Conservation (phyloP, 2,113 vertebrate species). For the Romanogobio albipinnatus region DNA sequence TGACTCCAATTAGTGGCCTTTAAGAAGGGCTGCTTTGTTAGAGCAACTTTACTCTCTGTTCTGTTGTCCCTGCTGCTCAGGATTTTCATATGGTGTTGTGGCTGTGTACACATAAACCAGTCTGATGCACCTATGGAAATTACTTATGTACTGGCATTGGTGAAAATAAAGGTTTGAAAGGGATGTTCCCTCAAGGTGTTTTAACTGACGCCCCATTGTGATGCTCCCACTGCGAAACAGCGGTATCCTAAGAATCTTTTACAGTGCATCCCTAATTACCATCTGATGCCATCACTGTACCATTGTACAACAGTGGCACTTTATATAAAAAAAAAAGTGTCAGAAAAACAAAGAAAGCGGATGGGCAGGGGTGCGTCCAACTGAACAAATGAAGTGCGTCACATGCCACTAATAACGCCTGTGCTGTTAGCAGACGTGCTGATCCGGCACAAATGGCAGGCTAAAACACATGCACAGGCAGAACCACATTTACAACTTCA, state of each 20-base stretch:
- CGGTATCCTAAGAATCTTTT: background rate
- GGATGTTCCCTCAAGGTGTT: background rate
- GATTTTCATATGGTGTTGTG: background rate
- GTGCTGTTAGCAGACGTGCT: slow-evolving; percentile 28
- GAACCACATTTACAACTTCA: slow-evolving; percentile 46
- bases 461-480: slow-evolving; percentile 8
- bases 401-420: slow-evolving; percentile 28
- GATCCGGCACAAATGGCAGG: slow-evolving; percentile 38
- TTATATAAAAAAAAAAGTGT: background rate
- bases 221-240: background rate
- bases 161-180: background rate
- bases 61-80: background rate
- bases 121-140: background rate
- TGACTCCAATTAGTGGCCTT: background rate
- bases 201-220: background rate
- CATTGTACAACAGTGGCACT: background rate
- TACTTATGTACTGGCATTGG: background rate
- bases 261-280: background rate
- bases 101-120: background rate
- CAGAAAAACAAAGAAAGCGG: background rate
- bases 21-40: background rate
- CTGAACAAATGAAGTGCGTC: background rate
- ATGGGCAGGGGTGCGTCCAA: background rate
- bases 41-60: background rate
- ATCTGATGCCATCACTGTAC: background rate